Base-by-base conservation (phyloP, 2,113 vertebrate genomes). In the Xiphias gladius region DNA sequence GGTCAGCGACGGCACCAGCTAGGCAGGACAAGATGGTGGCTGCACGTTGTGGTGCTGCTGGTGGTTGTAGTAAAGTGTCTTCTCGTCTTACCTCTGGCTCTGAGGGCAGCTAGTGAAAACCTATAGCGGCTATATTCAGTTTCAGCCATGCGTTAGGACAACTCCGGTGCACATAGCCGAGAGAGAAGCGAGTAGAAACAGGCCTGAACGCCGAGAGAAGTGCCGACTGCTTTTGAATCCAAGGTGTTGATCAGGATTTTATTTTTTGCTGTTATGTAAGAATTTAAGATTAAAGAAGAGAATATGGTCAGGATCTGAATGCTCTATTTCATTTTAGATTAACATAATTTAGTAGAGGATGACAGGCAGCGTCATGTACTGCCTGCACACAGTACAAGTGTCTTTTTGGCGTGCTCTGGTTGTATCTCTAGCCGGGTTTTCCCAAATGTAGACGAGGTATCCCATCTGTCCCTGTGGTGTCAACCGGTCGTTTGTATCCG, bases 1-100 rank as follows among this genome's bases (percentile, higher is more conserved):
- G 30, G 37, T 17, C 46, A 17, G 16, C 6, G 62, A 41, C 30
- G 26, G 69, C 28, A 43, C 46, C 61, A 32, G 76, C 32, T 0
- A 5, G 28, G 7, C 39, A 48, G 75, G 63, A 22, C 3, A 17
- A 24, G 43, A 41, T 22, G 43, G 37, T 1, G 50, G 54, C n/a
- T 76, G 68, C 22, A n/a, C n/a, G n/a, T n/a, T n/a, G n/a, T 81
- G 64, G 39, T 78, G 67, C 67, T 54, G 66, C 19, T 73, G 66
- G 50, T 71, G 80, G 85, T 83, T 69, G 72, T 65, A 83, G 70
- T 24, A 30, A 50, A 61, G 75, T 10, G 26, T 75, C 78, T 37
- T 90, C 87, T 89, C 73, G 2, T 90, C 76, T 92, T 90, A 77
- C 90, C 19, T 62, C 54, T 64, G 67, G 73, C 80, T 88, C 72